Evolutionary conservation across 2,113 vertebrate genomes (phyloP).

Genomic region (Anolis sagrei): DNA sequence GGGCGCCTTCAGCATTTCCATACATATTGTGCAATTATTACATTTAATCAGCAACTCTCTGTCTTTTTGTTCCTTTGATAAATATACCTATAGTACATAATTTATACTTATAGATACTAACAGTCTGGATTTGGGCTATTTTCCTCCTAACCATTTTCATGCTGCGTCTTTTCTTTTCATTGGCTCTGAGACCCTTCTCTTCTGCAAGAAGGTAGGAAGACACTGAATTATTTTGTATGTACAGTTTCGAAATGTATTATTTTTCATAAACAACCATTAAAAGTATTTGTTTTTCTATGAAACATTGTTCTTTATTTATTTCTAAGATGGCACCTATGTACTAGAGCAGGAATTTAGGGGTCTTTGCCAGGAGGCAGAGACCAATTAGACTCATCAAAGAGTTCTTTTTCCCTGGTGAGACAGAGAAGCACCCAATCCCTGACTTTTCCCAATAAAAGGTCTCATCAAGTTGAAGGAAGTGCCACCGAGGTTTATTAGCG

Average conservation of each 20-base stretch:
- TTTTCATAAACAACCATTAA: constrained; percentile 45
- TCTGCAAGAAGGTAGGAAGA: constrained; percentile 6
- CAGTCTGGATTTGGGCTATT: constrained; percentile 1
- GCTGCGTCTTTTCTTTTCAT: background rate
- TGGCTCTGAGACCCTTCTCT: background rate
- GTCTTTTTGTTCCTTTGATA: background rate
- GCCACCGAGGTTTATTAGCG: too few species aligned
- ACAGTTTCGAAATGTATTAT: constrained; percentile 40
- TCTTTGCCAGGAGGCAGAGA: too few species aligned
- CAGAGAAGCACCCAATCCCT: too few species aligned
- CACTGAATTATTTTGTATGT: constrained; percentile 44
- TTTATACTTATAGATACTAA: constrained; percentile 41
- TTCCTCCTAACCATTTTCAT: background rate
- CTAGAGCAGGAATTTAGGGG: too few species aligned
- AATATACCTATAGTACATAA: constrained; percentile 20
- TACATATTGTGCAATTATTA: constrained; percentile 41
- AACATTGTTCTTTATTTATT: background rate
- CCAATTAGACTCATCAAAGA: too few species aligned
- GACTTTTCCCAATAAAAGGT: too few species aligned
- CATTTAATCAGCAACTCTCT: constrained; percentile 22
- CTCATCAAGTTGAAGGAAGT: too few species aligned
- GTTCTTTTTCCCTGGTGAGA: too few species aligned
- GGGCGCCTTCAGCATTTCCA: constrained; percentile 31
- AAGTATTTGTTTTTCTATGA: constrained; percentile 40
- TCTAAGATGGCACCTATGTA: too few species aligned